Percentiles rank a stretch among this genome's conserved stretches.
phyloP scores from a whole-genome alignment of 2,113 vertebrate genomes.

The Mohoua ochrocephala region DNA sequence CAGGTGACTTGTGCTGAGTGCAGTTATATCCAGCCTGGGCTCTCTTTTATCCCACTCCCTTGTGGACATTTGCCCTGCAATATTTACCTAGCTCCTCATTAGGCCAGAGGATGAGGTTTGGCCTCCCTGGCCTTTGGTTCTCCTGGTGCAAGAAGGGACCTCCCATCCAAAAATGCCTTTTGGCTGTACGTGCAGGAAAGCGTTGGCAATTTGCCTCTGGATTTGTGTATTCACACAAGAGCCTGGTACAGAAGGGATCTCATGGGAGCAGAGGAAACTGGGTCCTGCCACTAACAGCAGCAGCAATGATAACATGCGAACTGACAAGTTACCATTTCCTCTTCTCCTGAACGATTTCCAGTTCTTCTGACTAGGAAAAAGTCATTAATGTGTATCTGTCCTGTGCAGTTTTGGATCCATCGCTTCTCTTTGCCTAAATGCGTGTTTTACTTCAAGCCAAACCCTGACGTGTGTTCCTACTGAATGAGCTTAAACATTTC shows the following conservation, averaged over 20 bases:
- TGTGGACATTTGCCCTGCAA: background rate
- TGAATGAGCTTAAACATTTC: conserved; percentile 15
- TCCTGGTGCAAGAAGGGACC: background rate
- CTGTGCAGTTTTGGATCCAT: background rate
- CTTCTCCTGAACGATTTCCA: background rate
- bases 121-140: background rate
- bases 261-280: background rate
- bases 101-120: background rate
- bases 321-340: background rate
- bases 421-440: background rate
- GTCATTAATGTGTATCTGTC: background rate
- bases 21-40: background rate
- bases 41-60: background rate
- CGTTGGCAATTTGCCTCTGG: background rate
- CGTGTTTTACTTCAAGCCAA: background rate
- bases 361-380: background rate
- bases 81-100: background rate
- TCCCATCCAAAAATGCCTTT: background rate
- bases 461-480: background rate
- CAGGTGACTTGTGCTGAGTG: background rate
- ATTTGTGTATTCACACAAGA: background rate
- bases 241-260: background rate
- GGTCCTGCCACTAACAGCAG: background rate
- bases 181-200: background rate
- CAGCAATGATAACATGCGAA: background rate